Evolutionary conservation across 2,113 vertebrate species (phyloP), one percentile per base, ranked within the genome.

Genomic region (Larimichthys polyactis): DNA sequence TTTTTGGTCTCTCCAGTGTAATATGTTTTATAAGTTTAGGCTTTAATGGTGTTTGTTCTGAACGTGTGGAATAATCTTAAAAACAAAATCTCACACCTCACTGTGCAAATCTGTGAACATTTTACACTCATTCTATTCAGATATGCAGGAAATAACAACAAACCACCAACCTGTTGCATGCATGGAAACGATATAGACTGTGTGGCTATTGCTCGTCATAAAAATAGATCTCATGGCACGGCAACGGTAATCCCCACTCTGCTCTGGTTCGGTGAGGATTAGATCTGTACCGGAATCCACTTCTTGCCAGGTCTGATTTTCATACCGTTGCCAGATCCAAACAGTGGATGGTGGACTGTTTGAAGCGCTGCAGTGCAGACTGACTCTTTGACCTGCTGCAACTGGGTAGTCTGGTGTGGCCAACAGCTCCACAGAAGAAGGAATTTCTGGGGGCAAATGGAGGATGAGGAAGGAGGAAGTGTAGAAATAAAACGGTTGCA

Each of bases 181-280:
- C 9, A 49, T 12, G 12, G 71, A 62, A 57, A 88, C 0, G 8
- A 94, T 91, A 4, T 4, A 79, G 57, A 93, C 87, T 0, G 14
- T n/a, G 48, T 86, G 79, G 14, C 1, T 60, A 0, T 2, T 11
- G 74, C 84, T 89, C 58, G 3, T 8, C 0, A 0, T 0, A 5
- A 0, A 1, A 0, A 12, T 0, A 0, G n/a, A 0, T 0, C 0
- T 68, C 40, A 9, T 0, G 10, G 83, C 77, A 0, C 0, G 0
- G 75, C 93, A 94, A 11, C n/a, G 54, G 67, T 94, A 94, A 20
- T 5, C 0, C 3, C 89, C 91, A 0, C 81, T 92, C 24, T 94
- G 49, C 59, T 80, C 12, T 5, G 91, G 88, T 19, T 81, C 4
- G 5, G 71, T 85, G 60, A 94, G 85, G 3, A 16, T 79, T 55